A percentile compares a stretch with the other conserved stretches of the same genome.
Evolutionary conservation across 1,140 invertebrate species (phyloP).

Genomic region (Hestina assimilis): DNA sequence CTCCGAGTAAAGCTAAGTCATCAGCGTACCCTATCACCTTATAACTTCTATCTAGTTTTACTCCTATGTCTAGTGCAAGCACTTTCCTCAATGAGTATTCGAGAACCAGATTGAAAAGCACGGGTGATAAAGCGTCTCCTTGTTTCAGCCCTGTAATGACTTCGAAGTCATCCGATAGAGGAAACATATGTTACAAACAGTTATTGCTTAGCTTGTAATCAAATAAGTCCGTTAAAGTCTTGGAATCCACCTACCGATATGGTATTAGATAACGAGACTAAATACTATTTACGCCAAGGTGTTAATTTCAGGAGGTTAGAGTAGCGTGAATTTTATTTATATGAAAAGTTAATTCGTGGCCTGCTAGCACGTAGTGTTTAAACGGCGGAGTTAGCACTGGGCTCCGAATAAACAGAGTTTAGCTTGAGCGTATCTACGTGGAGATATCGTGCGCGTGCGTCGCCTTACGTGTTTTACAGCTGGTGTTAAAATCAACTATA

Average conservation of each 20-base stretch:
- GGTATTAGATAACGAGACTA: constrained; percentile 60
- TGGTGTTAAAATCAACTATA: constrained; percentile 23
- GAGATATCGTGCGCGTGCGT: constrained; percentile 33
- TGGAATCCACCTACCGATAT: constrained; percentile 51
- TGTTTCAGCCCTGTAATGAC: no score
- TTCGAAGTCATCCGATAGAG: no score
- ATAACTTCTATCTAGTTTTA: no score
- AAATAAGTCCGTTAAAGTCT: constrained; percentile 11
- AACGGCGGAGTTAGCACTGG: constrained; percentile 73
- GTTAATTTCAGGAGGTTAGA: constrained; percentile 78
- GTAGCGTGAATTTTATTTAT: constrained; percentile 78
- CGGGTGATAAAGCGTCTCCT: no score
- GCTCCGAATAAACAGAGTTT: constrained; percentile 70
- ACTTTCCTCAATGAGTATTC: no score
- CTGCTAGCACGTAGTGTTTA: constrained; percentile 75
- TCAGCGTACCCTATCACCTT: no score
- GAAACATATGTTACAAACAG: no score
- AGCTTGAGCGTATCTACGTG: constrained; percentile 39
- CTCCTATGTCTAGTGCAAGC: no score
- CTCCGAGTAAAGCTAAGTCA: no score
- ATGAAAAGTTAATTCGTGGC: constrained; percentile 78
- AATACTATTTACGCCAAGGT: constrained; percentile 75
- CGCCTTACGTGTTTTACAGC: constrained; percentile 23
- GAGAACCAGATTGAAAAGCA: no score
- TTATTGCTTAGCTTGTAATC: background rate